Evolutionary conservation across 2,888 invertebrate genomes (phyloP).

Genomic region (Clitarchus hookeri): DNA sequence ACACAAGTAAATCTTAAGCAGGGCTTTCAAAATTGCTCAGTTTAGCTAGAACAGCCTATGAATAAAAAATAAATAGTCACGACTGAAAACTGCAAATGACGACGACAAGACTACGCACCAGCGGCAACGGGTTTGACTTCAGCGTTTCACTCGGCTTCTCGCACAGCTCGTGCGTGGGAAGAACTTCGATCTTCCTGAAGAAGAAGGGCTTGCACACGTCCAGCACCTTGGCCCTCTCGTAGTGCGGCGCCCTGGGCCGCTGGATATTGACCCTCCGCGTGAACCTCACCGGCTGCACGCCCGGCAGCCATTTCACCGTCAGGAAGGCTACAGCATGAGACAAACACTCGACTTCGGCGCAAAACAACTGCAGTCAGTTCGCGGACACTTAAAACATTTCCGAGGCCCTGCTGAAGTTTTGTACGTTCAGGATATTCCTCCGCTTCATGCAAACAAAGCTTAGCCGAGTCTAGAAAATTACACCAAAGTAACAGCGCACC

Average conservation of each 20-base stretch:
- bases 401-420: no score
- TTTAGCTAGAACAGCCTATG: no score
- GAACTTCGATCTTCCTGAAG: conserved; percentile 54
- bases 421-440: no score
- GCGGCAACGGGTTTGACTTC: conserved; percentile 38
- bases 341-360: no score
- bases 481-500: no score
- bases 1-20: no score
- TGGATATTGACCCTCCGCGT: conserved; percentile 79
- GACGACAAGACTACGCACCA: conserved; percentile 47
- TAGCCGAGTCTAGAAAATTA: no score
- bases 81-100: background rate
- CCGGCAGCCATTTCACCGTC: conserved; percentile 30
- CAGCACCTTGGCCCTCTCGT: conserved; percentile 66
- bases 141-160: conserved; percentile 51
- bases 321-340: background rate
- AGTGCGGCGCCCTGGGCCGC: conserved; percentile 72
- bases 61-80: background rate
- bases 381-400: no score
- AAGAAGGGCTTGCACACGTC: conserved; percentile 69
- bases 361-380: no score
- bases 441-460: no score
- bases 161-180: conserved; percentile 61
- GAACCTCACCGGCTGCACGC: conserved; percentile 55
- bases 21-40: no score